Percentiles rank a stretch among this genome's conserved stretches.
phyloP scores from a whole-genome alignment of 35 echinoderm and acorn worm genomes.

The Ophioderma brevispina region DNA sequence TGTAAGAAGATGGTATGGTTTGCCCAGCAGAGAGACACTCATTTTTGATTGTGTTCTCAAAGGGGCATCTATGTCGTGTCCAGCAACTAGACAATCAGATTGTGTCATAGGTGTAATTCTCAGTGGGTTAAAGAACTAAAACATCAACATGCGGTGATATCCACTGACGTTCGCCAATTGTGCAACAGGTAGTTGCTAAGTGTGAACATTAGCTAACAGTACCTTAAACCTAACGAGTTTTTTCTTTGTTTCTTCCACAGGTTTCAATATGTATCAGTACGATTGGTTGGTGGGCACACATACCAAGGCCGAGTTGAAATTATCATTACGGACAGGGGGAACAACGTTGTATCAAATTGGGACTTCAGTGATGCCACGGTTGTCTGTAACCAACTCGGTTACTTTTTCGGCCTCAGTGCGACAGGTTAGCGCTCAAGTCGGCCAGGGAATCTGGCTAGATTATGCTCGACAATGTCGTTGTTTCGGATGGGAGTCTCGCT shows the following conservation, averaged over 20 bases:
- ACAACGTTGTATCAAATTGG: slow-evolving; percentile 19
- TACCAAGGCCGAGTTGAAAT: slow-evolving; percentile 35
- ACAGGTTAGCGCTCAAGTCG: neutral
- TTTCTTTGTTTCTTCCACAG: neutral
- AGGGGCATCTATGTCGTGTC: too few relatives aligned
- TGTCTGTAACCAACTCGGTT: slow-evolving; percentile 20
- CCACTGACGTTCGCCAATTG: too few relatives aligned
- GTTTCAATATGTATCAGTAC: neutral
- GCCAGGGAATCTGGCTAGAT: slow-evolving; percentile 26
- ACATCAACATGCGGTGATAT: too few relatives aligned
- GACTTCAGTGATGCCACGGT: slow-evolving; percentile 26
- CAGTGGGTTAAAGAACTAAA: too few relatives aligned
- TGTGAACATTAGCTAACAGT: too few relatives aligned
- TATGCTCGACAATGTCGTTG: slow-evolving; percentile 26
- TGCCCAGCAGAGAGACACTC: too few relatives aligned
- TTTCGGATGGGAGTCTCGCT: slow-evolving; percentile 10
- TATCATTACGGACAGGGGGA: slow-evolving; percentile 20
- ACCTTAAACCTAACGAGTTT: too few relatives aligned
- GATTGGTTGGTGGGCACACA: neutral
- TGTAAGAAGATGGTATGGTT: too few relatives aligned
- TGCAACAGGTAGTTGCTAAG: too few relatives aligned
- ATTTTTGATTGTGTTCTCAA: too few relatives aligned
- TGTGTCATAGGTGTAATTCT: too few relatives aligned
- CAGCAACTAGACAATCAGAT: too few relatives aligned
- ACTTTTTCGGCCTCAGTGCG: neutral